A percentile compares a stretch with the other conserved stretches of the same genome.
phyloP scores from a whole-genome alignment of 2,113 vertebrate genomes.

The Alces alces region DNA sequence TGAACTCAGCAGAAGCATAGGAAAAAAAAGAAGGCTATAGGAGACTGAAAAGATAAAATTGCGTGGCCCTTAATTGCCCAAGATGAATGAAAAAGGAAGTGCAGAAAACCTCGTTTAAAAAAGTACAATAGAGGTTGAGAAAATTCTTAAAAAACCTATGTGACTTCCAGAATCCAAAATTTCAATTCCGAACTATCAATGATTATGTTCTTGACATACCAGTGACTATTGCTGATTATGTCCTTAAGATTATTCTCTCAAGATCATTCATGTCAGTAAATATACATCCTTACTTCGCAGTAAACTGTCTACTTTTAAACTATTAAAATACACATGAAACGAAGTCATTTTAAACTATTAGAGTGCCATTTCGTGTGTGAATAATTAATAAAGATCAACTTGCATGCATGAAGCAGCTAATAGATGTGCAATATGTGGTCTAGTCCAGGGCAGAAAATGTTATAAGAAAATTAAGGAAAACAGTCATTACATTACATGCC shows the following conservation, averaged over 20 bases:
- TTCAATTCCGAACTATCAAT: neutral
- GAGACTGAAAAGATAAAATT: slow-evolving; percentile 30
- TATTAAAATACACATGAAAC: neutral
- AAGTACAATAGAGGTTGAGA: neutral
- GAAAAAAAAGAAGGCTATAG: neutral
- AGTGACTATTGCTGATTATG: neutral
- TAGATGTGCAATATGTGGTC: neutral
- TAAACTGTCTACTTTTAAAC: neutral
- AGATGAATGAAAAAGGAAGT: neutral
- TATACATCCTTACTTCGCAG: neutral
- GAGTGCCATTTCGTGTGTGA: neutral
- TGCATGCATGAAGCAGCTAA: neutral
- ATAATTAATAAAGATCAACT: neutral
- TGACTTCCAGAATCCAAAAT: neutral
- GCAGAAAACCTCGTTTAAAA: neutral
- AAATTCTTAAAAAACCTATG: neutral
- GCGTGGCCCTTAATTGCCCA: neutral
- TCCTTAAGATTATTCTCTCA: neutral
- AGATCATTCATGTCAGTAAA: neutral
- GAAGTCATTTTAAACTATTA: neutral
- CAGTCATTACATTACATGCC: neutral
- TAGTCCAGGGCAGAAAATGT: neutral
- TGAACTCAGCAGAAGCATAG: neutral
- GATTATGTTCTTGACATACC: neutral
- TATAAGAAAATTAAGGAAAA: neutral